phyloP scores from a whole-genome alignment of 30 jellyfish, hydroid and myxozoan species.

The Hydra vulgaris region DNA sequence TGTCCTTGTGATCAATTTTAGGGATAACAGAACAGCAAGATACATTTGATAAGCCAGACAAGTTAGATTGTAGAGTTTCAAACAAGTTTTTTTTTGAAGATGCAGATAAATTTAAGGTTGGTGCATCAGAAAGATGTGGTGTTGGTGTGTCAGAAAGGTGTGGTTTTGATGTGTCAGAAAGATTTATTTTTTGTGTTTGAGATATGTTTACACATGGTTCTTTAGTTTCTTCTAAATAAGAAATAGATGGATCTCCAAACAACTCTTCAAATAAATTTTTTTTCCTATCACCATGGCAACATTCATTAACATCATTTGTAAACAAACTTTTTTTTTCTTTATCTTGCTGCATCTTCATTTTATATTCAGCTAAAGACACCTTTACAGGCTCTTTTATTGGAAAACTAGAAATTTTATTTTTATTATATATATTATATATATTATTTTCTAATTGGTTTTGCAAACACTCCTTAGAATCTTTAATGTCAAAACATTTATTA shows the following conservation, averaged over 20 bases:
- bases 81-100: no score
- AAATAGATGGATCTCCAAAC: constrained; percentile 21
- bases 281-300: neutral
- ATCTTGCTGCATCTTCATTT: neutral
- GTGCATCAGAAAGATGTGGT: no score
- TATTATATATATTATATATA: no score
- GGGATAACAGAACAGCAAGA: neutral
- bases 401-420: no score
- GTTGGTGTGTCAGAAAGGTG: no score
- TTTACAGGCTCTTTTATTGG: neutral
- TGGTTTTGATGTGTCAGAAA: no score
- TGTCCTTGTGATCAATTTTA: neutral
- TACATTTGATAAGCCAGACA: neutral
- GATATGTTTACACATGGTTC: no score
- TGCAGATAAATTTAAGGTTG: no score
- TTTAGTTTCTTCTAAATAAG: neutral
- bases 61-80: no score
- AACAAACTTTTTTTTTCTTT: neutral
- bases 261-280: constrained; percentile 9
- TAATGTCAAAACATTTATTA: neutral
- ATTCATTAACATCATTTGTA: neutral
- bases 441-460: neutral
- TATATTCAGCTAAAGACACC: neutral
- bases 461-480: neutral
- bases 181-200: no score